Percentiles rank a stretch among this genome's conserved stretches.
Conservation (phyloP, 1,140 invertebrate genomes). For the Dinoponera quadriceps region DNA sequence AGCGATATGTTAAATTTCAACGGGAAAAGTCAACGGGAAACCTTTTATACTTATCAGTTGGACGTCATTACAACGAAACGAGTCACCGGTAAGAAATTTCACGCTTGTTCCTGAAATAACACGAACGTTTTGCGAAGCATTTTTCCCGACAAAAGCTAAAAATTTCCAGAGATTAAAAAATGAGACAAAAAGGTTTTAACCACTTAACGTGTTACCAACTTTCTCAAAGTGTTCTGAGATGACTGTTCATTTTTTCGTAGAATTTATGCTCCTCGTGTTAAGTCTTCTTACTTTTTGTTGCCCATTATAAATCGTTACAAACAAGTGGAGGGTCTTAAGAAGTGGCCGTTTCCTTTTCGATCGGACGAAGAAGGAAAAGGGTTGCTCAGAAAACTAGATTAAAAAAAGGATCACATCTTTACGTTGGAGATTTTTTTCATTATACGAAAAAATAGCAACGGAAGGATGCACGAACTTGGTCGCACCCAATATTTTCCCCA, state of each 20-base stretch:
- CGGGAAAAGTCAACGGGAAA: no score
- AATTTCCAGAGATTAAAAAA: background rate
- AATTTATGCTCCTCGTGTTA: background rate
- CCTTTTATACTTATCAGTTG: no score
- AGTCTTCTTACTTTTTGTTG: background rate
- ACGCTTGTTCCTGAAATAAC: background rate
- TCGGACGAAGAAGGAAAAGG: background rate
- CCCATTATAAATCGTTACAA: constrained; percentile 63
- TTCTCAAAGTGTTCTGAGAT: background rate
- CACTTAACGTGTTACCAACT: background rate
- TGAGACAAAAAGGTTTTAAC: background rate
- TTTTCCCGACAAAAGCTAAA: background rate
- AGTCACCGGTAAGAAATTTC: background rate
- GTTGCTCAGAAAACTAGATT: background rate
- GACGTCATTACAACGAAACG: no score
- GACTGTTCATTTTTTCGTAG: constrained; percentile 40
- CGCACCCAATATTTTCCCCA: constrained; percentile 35
- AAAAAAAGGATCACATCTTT: background rate
- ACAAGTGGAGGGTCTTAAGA: constrained; percentile 9
- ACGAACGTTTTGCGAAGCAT: background rate
- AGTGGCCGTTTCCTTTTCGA: constrained; percentile 38
- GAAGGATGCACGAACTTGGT: background rate
- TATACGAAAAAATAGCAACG: constrained; percentile 54
- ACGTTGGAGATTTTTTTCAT: constrained; percentile 5
- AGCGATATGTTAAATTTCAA: no score